These are phyloP conservation scores for Agrypnus murinus DNA, from an alignment of 2,888 invertebrate genomes.

Conservation along the genomic window DNA sequence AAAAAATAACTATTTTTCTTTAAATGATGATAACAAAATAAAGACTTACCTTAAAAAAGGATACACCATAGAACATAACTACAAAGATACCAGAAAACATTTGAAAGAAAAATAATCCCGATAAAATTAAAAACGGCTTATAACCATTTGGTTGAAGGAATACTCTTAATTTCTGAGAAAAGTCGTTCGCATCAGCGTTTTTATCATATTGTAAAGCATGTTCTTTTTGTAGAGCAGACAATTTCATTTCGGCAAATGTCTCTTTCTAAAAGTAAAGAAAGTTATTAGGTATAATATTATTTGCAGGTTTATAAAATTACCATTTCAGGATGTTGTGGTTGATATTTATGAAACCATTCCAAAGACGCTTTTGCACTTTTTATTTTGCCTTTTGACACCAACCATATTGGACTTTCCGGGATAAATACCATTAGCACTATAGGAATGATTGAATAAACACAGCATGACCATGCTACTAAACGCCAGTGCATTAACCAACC, in stretches of 20 bases:
- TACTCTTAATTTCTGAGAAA: constrained; percentile 67
- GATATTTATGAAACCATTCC: constrained; percentile 73
- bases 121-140: constrained; percentile 75
- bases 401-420: constrained; percentile 80
- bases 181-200: constrained; percentile 63
- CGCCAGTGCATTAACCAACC: constrained; percentile 75
- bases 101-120: constrained; percentile 75
- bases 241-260: not conserved
- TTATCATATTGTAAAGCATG: constrained; percentile 71
- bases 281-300: not conserved
- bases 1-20: constrained; percentile 25
- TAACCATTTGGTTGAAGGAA: constrained; percentile 75
- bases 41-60: constrained; percentile 74
- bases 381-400: constrained; percentile 74
- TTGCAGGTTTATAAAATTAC: not conserved
- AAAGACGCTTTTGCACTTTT: constrained; percentile 77
- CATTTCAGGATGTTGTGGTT: constrained; percentile 61
- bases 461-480: constrained; percentile 73
- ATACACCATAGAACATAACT: constrained; percentile 76
- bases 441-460: constrained; percentile 72
- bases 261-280: not conserved
- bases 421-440: constrained; percentile 71
- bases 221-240: constrained; percentile 73
- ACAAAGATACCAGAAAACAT: constrained; percentile 78
- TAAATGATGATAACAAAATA: too few species aligned